phyloP scores from a whole-genome alignment of 2,113 vertebrate genomes.

The Fulica atra region DNA sequence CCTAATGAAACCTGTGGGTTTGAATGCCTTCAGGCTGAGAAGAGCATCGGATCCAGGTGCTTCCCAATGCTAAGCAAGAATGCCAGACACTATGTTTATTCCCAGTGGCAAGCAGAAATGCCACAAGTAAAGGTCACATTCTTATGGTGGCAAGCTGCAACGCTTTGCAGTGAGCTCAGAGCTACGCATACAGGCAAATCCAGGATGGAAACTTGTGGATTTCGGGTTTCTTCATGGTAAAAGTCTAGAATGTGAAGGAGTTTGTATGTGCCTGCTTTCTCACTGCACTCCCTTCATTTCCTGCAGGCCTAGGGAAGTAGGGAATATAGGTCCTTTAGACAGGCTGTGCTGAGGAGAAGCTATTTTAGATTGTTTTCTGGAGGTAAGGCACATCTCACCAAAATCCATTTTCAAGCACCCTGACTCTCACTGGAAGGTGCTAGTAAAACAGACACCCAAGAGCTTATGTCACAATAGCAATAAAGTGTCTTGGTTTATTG shows the following conservation, averaged over 20 bases:
- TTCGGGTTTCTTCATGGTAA: not conserved
- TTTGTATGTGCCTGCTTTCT: not conserved
- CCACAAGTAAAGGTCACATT: not conserved
- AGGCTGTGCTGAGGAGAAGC: not conserved
- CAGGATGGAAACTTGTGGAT: not conserved
- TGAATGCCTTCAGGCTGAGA: slow-evolving; percentile 3
- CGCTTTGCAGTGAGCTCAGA: not conserved
- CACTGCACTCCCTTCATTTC: not conserved
- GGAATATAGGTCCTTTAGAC: not conserved
- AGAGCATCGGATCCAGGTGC: not conserved
- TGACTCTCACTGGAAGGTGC: not conserved
- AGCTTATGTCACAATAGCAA: not conserved
- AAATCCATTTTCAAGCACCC: not conserved
- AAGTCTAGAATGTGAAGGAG: not conserved
- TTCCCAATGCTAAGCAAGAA: not conserved
- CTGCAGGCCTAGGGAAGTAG: not conserved
- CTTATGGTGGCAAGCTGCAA: not conserved
- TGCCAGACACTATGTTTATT: not conserved
- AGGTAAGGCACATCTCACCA: not conserved
- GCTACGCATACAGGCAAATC: accelerated
- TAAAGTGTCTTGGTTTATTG: not conserved
- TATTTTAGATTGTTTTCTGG: not conserved
- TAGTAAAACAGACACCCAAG: not conserved
- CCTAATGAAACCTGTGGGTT: not conserved
- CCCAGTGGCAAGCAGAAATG: not conserved